phyloP scores from a whole-genome alignment of 2,113 vertebrate species.

The Chaetodon trifascialis region DNA sequence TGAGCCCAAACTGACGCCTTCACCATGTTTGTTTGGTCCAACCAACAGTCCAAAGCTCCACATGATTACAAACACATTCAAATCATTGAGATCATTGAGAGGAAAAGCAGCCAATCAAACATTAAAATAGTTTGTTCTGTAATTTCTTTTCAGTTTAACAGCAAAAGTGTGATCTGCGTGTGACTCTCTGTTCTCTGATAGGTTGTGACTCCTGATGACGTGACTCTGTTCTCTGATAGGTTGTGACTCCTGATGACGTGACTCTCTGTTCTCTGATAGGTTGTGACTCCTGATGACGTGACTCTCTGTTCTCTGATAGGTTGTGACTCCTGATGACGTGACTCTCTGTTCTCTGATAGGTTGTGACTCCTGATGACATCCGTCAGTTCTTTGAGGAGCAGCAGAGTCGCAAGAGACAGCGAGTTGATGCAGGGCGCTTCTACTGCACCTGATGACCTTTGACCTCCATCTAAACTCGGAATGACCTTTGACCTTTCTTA shows the following conservation, averaged over 20 bases:
- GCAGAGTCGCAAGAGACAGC: slow-evolving; percentile 90
- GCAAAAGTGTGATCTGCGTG: too few species aligned
- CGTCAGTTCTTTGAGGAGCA: slow-evolving; percentile 96
- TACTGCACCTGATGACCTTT: slow-evolving; percentile 74
- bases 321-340: slow-evolving; percentile 94
- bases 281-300: slow-evolving; percentile 96
- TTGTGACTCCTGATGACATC: slow-evolving; percentile 97
- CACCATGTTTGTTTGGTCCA: too few species aligned
- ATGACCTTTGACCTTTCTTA: not conserved
- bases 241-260: slow-evolving; percentile 96
- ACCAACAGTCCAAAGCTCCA: too few species aligned
- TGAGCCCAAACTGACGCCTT: too few species aligned
- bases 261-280: slow-evolving; percentile 85
- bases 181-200: slow-evolving; percentile 57
- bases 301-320: slow-evolving; percentile 85
- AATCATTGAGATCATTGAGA: too few species aligned
- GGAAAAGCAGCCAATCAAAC: too few species aligned
- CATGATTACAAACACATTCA: too few species aligned
- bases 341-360: slow-evolving; percentile 77
- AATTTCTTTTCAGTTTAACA: too few species aligned
- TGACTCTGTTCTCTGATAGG: slow-evolving; percentile 85
- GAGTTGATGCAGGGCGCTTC: slow-evolving; percentile 72
- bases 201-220: slow-evolving; percentile 97
- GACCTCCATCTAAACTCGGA: not conserved
- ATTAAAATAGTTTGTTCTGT: too few species aligned